These are phyloP conservation scores for Agrenia bidenticulata DNA, from an alignment of 2,888 invertebrate genomes.

Conservation along the genomic window DNA sequence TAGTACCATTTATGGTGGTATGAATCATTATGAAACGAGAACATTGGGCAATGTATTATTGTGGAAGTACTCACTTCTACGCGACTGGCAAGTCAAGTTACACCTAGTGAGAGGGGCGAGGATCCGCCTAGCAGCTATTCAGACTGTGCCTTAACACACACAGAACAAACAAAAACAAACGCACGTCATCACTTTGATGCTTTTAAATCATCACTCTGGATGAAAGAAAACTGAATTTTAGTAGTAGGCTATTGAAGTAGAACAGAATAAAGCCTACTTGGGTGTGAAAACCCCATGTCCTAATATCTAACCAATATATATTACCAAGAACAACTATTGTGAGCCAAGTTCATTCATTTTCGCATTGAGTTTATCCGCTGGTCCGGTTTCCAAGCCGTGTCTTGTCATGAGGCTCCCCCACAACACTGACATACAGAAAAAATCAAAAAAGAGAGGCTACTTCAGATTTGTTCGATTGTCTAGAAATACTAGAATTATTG, in stretches of 20 bases:
- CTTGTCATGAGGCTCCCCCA: slow-evolving; percentile 51
- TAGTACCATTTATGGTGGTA: background rate
- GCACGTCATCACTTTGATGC: slow-evolving; percentile 51
- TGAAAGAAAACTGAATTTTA: slow-evolving; percentile 34
- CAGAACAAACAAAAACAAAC: slow-evolving; percentile 54
- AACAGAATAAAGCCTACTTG: slow-evolving; percentile 27
- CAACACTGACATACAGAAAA: slow-evolving; percentile 54
- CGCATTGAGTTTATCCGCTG: slow-evolving; percentile 40
- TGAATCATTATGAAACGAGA: slow-evolving; percentile 23
- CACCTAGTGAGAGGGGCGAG: slow-evolving; percentile 51
- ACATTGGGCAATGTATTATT: slow-evolving; percentile 47
- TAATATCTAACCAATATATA: slow-evolving; percentile 42
- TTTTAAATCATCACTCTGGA: slow-evolving; percentile 39
- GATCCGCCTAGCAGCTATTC: slow-evolving; percentile 53
- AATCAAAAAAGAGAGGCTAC: slow-evolving; percentile 53
- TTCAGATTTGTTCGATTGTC: slow-evolving; percentile 42
- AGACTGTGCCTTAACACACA: slow-evolving; percentile 54
- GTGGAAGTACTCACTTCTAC: slow-evolving; percentile 53
- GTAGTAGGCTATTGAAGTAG: slow-evolving; percentile 28
- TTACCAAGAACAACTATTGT: slow-evolving; percentile 52
- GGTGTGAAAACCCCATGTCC: slow-evolving; percentile 36
- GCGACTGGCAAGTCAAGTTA: slow-evolving; percentile 53
- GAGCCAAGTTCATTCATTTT: slow-evolving; percentile 48
- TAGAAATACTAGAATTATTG: slow-evolving; percentile 2
- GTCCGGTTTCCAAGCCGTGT: slow-evolving; percentile 52